phyloP scores from a whole-genome alignment of 92 coral and sea anemone genomes.

The Montipora capitata region DNA sequence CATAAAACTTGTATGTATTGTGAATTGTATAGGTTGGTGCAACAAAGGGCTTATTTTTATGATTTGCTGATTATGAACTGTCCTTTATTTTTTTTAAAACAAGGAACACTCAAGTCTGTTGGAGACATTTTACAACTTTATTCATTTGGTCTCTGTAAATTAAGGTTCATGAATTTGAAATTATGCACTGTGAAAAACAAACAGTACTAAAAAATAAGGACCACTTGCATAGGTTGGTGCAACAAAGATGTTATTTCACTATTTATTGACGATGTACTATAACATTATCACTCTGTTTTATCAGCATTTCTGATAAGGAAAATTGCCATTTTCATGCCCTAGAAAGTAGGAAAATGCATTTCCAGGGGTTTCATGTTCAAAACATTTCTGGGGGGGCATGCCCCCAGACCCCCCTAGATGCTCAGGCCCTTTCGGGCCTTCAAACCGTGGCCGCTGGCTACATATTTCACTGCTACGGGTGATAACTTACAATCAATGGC shows the following conservation, averaged over 20 bases:
- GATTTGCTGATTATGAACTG: not conserved
- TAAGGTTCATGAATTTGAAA: not conserved
- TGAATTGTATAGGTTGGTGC: not conserved
- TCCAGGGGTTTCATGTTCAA: too few relatives aligned
- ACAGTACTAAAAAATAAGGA: slow-evolving; percentile 2
- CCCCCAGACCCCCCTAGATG: too few relatives aligned
- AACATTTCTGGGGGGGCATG: too few relatives aligned
- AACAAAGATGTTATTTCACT: not conserved
- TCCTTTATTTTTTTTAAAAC: not conserved
- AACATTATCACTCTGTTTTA: slow-evolving; percentile 1
- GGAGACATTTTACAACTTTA: not conserved
- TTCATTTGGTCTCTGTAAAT: not conserved
- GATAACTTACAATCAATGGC: too few relatives aligned
- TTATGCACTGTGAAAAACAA: not conserved
- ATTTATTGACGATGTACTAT: not conserved
- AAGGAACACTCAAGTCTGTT: slow-evolving; percentile 9
- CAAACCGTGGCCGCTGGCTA: too few relatives aligned
- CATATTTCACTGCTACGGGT: too few relatives aligned
- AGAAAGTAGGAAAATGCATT: not conserved
- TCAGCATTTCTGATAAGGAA: not conserved
- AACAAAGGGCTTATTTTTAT: not conserved
- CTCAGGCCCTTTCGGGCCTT: too few relatives aligned
- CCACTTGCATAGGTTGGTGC: slow-evolving; percentile 8
- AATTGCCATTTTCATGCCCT: not conserved
- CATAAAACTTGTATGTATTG: not conserved